A percentile compares a stretch with the other conserved stretches of the same genome.
phyloP scores from a whole-genome alignment of 2,113 vertebrate species.

The Donacobius atricapilla region DNA sequence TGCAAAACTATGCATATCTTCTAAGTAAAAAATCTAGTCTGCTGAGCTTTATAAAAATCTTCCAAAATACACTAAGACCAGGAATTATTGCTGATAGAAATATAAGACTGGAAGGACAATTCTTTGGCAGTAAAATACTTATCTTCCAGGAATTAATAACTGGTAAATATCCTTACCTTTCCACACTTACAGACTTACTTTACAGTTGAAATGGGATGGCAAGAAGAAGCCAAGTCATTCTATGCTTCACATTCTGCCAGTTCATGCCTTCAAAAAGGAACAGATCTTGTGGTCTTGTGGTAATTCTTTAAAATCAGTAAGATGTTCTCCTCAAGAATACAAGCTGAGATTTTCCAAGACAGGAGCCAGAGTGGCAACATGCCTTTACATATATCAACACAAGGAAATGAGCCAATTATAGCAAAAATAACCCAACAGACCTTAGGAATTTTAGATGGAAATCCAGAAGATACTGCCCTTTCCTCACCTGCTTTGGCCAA shows the following conservation, averaged over 20 bases:
- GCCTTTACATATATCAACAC: constrained; percentile 22
- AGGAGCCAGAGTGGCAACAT: constrained; percentile 28
- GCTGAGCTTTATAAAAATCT: neutral
- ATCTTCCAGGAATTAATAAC: neutral
- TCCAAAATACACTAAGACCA: neutral
- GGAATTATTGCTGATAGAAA: neutral
- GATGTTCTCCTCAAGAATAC: neutral
- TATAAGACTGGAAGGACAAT: neutral
- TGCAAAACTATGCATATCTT: neutral
- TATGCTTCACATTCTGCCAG: too few relatives aligned
- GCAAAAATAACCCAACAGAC: neutral
- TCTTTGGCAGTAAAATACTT: neutral
- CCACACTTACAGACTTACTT: neutral
- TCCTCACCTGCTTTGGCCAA: neutral
- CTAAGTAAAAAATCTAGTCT: neutral
- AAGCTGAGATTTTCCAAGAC: constrained; percentile 44
- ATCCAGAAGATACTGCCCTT: neutral
- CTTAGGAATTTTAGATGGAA: neutral
- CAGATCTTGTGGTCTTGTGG: neutral
- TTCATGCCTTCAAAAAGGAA: neutral
- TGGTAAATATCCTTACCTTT: neutral
- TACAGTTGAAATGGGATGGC: neutral
- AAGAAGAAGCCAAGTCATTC: neutral
- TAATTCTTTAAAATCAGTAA: neutral
- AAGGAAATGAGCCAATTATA: neutral